Base-by-base conservation (phyloP, 2,113 vertebrate genomes). In the Mellivora capensis region DNA sequence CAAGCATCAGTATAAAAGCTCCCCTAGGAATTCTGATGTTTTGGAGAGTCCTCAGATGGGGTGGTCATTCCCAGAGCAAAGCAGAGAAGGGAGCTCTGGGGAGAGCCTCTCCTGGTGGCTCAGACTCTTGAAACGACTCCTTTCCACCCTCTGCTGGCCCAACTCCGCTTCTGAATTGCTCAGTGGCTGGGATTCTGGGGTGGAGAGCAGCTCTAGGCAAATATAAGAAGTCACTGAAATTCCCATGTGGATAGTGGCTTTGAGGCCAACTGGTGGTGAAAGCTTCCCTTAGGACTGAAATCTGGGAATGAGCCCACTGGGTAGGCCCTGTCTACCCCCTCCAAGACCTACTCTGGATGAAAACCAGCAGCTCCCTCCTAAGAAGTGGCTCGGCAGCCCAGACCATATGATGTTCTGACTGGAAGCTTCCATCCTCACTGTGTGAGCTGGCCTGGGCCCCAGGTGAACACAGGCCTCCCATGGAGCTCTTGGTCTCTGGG, bases 161-260 rank as follows among this genome's bases (percentile, higher is more conserved):
- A 2, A 2, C 25, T 54, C 20, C 0, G 1, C 6, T 20, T 47
- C 9, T 20, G 6, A 11, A 0, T 7, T 7, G 37, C 52, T 54
- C 11, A 1, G 13, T 9, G 0, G 37, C 37, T n/a, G 12, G 10
- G 6, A 54, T 27, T 25, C 15, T 0, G 11, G n/a, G 79, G 31
- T 80, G 17, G 31, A 39, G 59, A 77, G 47, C 5, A 12, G 37
- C 39, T 52, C 44, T 21, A 47, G 10, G 9, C 23, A 52, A 79
- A 25, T 2, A 2, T 25, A 23, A 76, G n/a, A 23, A 6, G 14
- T 57, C 74, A 37, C 12, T 64, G 82, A 44, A 42, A 57, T 20
- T 62, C 37, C 42, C 39, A 59, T 27, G 12, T 44, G 37, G n/a
- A 15, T 12, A 61, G 37, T 72, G 44, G 34, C 15, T 87, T 59